Base-by-base conservation (phyloP, 2,113 vertebrate species). In the Eurypyga helias region DNA sequence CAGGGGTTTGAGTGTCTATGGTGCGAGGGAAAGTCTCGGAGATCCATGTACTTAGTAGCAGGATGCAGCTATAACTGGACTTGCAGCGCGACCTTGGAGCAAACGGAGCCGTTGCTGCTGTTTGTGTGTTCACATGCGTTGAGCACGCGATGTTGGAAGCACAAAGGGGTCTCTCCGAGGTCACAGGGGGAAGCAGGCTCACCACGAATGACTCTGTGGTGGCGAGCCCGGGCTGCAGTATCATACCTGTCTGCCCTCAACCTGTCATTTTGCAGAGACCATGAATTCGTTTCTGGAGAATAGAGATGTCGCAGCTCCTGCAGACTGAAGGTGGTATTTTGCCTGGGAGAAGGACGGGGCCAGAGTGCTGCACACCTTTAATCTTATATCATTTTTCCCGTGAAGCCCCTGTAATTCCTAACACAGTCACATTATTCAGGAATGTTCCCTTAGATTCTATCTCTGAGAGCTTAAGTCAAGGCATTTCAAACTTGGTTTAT, bases 401-500 rank as follows among this genome's bases (percentile, higher is more conserved):
- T 29, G 72, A 84, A 93, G 91, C 33, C 55, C 83, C 94, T 65
- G 28, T 64, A 91, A 97, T 98, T 97, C 91, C 25, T 73, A 97
- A 96, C 83, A 66, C 92, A 81, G 93, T 97, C 97, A 97, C n/a
- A 20, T 97, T 95, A 54, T 61, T 62, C 60, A 55, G 57, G 93
- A 89, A 52, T 76, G 88, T 94, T 96, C 95, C 95, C 91, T 96
- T 87, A 88, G 94, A 95, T 91, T 94, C 91, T 90, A 18, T 97
- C 97, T 97, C 88, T 67, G 62, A 97, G 92, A 97, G 87, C 96
- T 97, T 94, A 97, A 97, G 89, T 95, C 48, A 4, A 93, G 94
- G 95, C 94, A 93, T 98, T 98, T 98, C 96, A 95, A 96, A 87
- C 93, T 97, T 97, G 93, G 97, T 97, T 98, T 96, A 90, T 86